A percentile compares a stretch with the other conserved stretches of the same genome.
These are phyloP conservation scores for Crypturellus undulatus DNA, from an alignment of 2,113 vertebrate genomes.

Conservation along the genomic window DNA sequence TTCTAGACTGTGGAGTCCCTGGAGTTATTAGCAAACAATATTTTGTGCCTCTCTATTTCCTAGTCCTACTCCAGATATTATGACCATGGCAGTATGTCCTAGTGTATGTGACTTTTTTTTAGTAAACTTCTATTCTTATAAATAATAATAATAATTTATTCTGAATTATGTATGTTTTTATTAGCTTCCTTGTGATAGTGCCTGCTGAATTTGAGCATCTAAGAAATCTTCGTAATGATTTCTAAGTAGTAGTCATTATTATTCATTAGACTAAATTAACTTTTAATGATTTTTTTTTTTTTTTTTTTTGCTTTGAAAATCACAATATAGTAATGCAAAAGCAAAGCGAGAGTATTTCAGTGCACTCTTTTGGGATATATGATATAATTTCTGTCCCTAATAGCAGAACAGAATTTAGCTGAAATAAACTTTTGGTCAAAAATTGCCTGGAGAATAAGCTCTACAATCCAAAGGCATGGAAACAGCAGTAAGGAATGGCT, in stretches of 20 bases:
- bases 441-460: slow-evolving; percentile 8
- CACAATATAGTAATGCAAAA: neutral
- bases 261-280: slow-evolving; percentile 28
- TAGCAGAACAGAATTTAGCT: slow-evolving; percentile 5
- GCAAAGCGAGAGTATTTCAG: neutral
- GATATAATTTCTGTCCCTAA: neutral
- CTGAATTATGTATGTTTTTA: neutral
- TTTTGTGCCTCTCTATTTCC: neutral
- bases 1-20: neutral
- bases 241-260: slow-evolving; percentile 3
- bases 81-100: neutral
- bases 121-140: neutral
- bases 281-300: slow-evolving; percentile 32
- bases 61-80: neutral
- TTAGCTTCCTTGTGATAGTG: neutral
- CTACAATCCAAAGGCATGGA: neutral
- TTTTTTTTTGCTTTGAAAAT: slow-evolving; percentile 27
- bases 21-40: neutral
- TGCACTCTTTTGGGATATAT: neutral
- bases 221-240: neutral
- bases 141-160: neutral
- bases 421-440: slow-evolving; percentile 1
- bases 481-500: neutral
- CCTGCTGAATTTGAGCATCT: neutral
- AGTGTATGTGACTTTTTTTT: neutral